phyloP scores from a whole-genome alignment of 2,888 invertebrate genomes.

The Andrena minutula region DNA sequence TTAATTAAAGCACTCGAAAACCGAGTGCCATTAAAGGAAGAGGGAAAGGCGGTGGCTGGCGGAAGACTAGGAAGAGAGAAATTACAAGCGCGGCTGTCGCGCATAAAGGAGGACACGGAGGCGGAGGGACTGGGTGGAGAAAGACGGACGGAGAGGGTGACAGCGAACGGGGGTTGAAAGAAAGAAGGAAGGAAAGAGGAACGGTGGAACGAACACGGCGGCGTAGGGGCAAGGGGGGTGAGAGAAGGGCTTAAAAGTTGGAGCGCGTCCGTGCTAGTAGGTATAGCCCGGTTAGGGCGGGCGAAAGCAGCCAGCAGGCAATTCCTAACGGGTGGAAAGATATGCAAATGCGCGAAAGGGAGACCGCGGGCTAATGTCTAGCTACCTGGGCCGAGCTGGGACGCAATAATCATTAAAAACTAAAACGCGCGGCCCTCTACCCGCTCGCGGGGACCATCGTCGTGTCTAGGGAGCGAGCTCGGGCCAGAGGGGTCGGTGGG shows the following conservation, averaged over 20 bases:
- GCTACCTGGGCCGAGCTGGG: conserved; percentile 75
- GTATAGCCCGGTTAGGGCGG: conserved; percentile 71
- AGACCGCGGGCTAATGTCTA: conserved; percentile 78
- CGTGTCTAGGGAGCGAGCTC: conserved; percentile 7
- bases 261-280: conserved; percentile 74
- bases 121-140: neutral
- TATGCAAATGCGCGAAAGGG: conserved; percentile 81
- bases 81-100: conserved; percentile 74
- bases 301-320: conserved; percentile 74
- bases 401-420: conserved; percentile 83
- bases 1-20: conserved; percentile 82
- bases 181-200: conserved; percentile 4
- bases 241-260: conserved; percentile 79
- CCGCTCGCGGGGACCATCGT: conserved; percentile 26
- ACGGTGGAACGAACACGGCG: neutral
- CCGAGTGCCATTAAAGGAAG: conserved; percentile 79
- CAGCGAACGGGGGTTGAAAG: neutral
- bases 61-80: conserved; percentile 70
- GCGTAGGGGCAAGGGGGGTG: conserved; percentile 7
- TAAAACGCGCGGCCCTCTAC: conserved; percentile 73
- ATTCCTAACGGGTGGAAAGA: conserved; percentile 82
- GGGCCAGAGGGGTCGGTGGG: neutral
- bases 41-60: conserved; percentile 44
- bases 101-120: conserved; percentile 56
- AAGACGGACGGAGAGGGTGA: conserved; percentile 2